A percentile compares a stretch with the other conserved stretches of the same genome.
These are phyloP conservation scores for Chaenodraco wilsoni DNA, from an alignment of 2,797 vertebrate genomes.

Conservation along the genomic window DNA sequence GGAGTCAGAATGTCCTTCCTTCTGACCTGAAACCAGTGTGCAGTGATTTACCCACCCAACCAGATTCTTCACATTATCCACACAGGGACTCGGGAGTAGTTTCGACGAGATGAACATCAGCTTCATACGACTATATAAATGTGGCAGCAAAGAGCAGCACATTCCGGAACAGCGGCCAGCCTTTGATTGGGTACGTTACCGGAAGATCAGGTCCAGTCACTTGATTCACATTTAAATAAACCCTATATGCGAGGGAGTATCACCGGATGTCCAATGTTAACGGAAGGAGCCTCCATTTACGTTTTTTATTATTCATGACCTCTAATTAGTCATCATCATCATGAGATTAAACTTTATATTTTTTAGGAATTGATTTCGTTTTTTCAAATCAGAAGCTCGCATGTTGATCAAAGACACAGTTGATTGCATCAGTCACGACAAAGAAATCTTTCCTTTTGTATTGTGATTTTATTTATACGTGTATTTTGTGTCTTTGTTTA, in stretches of 20 bases:
- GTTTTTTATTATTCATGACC: neutral
- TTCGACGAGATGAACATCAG: slow-evolving; percentile 76
- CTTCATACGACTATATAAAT: slow-evolving; percentile 31
- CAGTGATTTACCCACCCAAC: slow-evolving; percentile 59
- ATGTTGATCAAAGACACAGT: neutral
- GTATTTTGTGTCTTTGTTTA: neutral
- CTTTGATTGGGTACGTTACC: slow-evolving; percentile 6
- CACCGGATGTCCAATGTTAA: slow-evolving; percentile 38
- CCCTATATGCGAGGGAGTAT: slow-evolving; percentile 17
- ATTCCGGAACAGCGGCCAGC: slow-evolving; percentile 19
- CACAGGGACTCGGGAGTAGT: slow-evolving; percentile 48
- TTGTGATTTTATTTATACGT: neutral
- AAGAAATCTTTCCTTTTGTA: neutral
- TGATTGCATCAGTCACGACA: neutral
- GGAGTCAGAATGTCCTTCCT: slow-evolving; percentile 60
- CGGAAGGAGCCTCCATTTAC: neutral
- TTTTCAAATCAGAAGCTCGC: neutral
- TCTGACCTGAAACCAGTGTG: slow-evolving; percentile 66
- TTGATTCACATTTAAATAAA: slow-evolving; percentile 31
- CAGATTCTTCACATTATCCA: slow-evolving; percentile 71
- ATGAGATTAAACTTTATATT: neutral
- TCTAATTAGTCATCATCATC: neutral
- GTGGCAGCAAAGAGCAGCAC: neutral
- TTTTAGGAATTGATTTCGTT: neutral
- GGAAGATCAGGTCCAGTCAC: slow-evolving; percentile 38